Conservation (phyloP, 2,888 invertebrate genomes). For the Calliphora vomitoria region DNA sequence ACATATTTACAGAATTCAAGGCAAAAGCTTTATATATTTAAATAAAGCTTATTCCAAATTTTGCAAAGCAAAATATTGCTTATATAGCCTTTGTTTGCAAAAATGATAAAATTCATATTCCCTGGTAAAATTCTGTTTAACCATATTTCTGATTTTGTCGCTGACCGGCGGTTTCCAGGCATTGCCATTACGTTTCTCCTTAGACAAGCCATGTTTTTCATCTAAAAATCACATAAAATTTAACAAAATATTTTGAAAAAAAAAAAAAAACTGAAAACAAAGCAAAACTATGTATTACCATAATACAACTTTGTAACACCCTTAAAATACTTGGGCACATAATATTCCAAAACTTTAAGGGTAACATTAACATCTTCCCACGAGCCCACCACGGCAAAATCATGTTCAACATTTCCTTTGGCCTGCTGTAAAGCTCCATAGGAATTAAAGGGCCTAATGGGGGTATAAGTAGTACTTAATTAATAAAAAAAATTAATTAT, state of each 20-base stretch:
- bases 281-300: constrained; percentile 86
- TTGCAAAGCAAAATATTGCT: constrained; percentile 76
- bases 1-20: too few relatives aligned
- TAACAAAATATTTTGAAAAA: neutral
- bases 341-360: constrained; percentile 91
- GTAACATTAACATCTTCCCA: constrained; percentile 94
- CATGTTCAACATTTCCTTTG: constrained; percentile 91
- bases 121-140: constrained; percentile 76
- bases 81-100: constrained; percentile 77
- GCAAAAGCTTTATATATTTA: neutral
- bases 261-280: neutral
- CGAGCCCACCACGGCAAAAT: constrained; percentile 94
- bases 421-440: constrained; percentile 91
- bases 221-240: constrained; percentile 39
- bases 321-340: constrained; percentile 90
- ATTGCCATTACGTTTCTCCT: constrained; percentile 75
- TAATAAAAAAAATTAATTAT: too few relatives aligned
- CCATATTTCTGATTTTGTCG: constrained; percentile 72
- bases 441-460: constrained; percentile 91
- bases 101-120: constrained; percentile 78
- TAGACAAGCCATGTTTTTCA: constrained; percentile 65
- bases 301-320: constrained; percentile 91
- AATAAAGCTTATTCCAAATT: constrained; percentile 11
- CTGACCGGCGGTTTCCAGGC: constrained; percentile 78
- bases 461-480: neutral